Evolutionary conservation across 2,797 vertebrate species (phyloP), one percentile per base, ranked within the genome.

Genomic region (Urocyon cinereoargenteus): DNA sequence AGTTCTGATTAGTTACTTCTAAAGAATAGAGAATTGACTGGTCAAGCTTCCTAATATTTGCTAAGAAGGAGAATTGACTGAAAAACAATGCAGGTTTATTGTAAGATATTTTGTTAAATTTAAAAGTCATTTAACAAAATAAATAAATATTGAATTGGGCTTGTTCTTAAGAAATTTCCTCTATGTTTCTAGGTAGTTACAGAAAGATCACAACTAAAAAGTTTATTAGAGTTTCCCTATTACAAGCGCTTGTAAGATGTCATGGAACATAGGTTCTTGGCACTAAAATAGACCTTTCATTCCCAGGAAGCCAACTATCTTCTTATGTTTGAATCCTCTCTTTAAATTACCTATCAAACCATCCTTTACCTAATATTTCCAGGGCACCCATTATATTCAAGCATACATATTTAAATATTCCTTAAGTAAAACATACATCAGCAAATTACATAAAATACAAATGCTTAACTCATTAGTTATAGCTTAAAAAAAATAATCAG

Each of bases 111-210:
- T 92, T 61, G 64, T 6, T 73, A 93, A 62, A 92, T 73, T 86
- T 77, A 90, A 95, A 96, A 24, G 1, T 75, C 19, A 86, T 82
- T 95, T 95, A 40, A 13, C 18, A 64, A 92, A 86, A 92, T 4
- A 85, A 92, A 57, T 31, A 90, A 93, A n/a, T 81, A 92, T 8
- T 51, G 18, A 84, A 34, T 68, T 73, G 1, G 1, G 75, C 64
- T 89, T 94, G 9, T 40, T 92, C 34, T 91, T 91, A 28, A 86
- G 45, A 96, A 70, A 91, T 64, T 75, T 19, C 1, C n/a, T 85
- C 45, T 78, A 0, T 79, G 3, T 36, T 53, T 96, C 53, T 90
- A 40, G 12, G 62, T 49, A 51, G 31, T 53, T 91, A 34, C 2
- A 45, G 19, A 85, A 79, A 86, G 1, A 86, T 70, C 6, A 62